These are phyloP conservation scores for Muscicapa adusta DNA, from an alignment of 2,113 vertebrate species.

Conservation along the genomic window DNA sequence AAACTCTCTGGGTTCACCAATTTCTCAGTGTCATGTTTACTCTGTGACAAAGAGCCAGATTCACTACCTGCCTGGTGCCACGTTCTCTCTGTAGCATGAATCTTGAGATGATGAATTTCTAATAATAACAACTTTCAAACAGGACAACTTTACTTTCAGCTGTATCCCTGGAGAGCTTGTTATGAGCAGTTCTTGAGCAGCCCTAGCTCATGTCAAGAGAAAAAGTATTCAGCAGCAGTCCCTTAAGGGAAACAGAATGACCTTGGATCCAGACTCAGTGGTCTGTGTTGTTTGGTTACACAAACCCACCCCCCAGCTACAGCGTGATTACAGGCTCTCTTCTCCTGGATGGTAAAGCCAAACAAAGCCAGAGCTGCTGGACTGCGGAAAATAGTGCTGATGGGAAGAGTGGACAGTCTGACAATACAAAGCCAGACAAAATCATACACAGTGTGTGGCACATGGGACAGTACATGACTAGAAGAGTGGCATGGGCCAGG, in stretches of 20 bases:
- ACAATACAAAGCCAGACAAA: background rate
- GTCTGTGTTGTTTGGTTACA: background rate
- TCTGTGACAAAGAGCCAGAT: background rate
- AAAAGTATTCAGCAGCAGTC: background rate
- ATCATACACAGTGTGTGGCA: background rate
- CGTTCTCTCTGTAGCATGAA: background rate
- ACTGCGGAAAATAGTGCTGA: background rate
- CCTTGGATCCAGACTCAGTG: background rate
- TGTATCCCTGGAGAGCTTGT: background rate
- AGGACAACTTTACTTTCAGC: background rate
- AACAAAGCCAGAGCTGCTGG: background rate
- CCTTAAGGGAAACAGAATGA: background rate
- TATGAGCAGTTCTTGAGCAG: background rate
- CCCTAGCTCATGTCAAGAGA: background rate
- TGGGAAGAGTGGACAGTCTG: background rate
- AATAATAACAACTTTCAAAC: background rate
- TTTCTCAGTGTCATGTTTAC: background rate
- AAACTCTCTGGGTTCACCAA: background rate
- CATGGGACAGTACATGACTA: background rate
- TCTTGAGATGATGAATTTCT: background rate
- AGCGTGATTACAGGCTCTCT: background rate
- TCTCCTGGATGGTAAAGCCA: background rate
- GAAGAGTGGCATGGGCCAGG: accelerated
- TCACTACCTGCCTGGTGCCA: background rate
- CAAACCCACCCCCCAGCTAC: background rate